These are phyloP conservation scores for Salvelinus namaycush DNA, from an alignment of 2,113 vertebrate species.

Conservation along the genomic window DNA sequence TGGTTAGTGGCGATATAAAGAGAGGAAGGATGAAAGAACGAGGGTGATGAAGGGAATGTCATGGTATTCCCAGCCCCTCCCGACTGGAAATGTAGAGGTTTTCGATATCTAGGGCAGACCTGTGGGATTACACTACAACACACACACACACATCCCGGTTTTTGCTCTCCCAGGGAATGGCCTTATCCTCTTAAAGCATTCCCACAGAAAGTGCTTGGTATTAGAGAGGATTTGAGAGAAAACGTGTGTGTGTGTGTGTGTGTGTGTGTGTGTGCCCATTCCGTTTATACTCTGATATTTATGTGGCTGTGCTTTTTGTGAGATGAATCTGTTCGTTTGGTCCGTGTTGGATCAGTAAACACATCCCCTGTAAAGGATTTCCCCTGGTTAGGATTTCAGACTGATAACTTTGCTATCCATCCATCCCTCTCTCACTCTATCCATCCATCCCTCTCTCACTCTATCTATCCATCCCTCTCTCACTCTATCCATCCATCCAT, in stretches of 20 bases:
- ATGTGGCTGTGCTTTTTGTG: slow-evolving; percentile 24
- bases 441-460: too few species aligned
- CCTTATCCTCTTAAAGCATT: slow-evolving; percentile 65
- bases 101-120: slow-evolving; percentile 42
- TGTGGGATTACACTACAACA: slow-evolving; percentile 26
- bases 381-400: background rate
- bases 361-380: slow-evolving; percentile 4
- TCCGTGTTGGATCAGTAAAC: slow-evolving; percentile 41
- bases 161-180: slow-evolving; percentile 61
- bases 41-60: background rate
- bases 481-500: too few species aligned
- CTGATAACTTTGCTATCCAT: background rate
- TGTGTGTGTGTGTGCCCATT: slow-evolving; percentile 11
- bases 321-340: slow-evolving; percentile 58
- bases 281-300: slow-evolving; percentile 53
- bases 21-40: slow-evolving; percentile 28
- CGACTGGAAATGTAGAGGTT: slow-evolving; percentile 38
- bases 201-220: slow-evolving; percentile 54
- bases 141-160: slow-evolving; percentile 54
- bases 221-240: slow-evolving; percentile 45
- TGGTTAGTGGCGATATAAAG: slow-evolving; percentile 9
- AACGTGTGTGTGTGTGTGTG: background rate
- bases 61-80: slow-evolving; percentile 22
- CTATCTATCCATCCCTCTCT: too few species aligned
- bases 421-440: too few species aligned